These are phyloP conservation scores for Elysia crispata DNA, from an alignment of 2,888 invertebrate genomes.

Conservation along the genomic window DNA sequence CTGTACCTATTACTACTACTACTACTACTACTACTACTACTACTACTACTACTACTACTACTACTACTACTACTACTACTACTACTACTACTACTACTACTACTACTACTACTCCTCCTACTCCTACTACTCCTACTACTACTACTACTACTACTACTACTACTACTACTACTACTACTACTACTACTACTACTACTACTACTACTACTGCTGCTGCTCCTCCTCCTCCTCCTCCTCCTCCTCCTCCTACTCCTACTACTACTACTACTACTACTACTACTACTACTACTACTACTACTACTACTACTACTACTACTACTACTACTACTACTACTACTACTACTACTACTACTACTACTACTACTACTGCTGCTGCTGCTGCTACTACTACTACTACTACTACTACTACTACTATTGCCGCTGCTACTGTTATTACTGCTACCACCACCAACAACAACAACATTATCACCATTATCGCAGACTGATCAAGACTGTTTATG, in stretches of 20 bases:
- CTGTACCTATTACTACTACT: constrained; percentile 2
- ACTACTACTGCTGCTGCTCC: neutral
- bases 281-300: no score
- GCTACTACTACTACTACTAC: neutral
- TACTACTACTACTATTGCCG: neutral
- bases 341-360: constrained; percentile 19
- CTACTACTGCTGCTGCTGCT: no score
- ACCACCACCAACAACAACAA: no score
- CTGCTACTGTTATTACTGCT: neutral
- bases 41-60: constrained; percentile 11
- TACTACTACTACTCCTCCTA: no score
- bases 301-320: constrained; percentile 2
- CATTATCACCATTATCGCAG: no score
- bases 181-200: constrained; percentile 15
- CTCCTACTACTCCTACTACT: no score
- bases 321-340: constrained; percentile 2
- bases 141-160: constrained; percentile 17
- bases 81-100: constrained; percentile 19
- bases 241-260: no score
- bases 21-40: constrained; percentile 20
- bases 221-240: no score
- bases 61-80: constrained; percentile 20
- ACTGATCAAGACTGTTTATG: no score
- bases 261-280: no score
- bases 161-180: constrained; percentile 20